Evolutionary conservation across 2,888 invertebrate genomes (phyloP).

Genomic region (Pherbina coryleti): DNA sequence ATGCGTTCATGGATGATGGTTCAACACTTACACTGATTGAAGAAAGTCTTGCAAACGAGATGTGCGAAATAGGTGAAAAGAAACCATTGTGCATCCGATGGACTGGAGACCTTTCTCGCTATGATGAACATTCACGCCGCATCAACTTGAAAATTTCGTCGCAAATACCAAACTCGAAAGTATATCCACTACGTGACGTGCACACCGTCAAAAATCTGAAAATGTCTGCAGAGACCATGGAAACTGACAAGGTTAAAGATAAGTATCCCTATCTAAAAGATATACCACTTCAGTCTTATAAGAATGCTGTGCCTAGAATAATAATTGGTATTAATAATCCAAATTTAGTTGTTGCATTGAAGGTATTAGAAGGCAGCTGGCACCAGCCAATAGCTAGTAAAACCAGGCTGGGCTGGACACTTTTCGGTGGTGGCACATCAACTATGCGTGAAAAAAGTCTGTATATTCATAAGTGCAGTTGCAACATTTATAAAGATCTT

Average conservation of each 20-base stretch:
- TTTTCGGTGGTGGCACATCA: background rate
- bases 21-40: constrained; percentile 37
- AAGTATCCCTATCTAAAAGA: constrained; percentile 34
- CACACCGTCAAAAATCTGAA: constrained; percentile 20
- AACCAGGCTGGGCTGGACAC: background rate
- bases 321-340: constrained; percentile 39
- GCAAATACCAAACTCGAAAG: background rate
- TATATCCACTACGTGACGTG: background rate
- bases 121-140: constrained; percentile 1
- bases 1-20: constrained; percentile 30
- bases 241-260: constrained; percentile 12
- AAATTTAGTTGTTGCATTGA: constrained; percentile 27
- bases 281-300: constrained; percentile 25
- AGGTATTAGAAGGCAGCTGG: constrained; percentile 36
- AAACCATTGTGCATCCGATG: constrained; percentile 30
- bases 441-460: background rate
- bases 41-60: constrained; percentile 21
- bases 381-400: constrained; percentile 8
- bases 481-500: background rate
- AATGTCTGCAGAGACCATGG: constrained; percentile 16
- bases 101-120: constrained; percentile 32
- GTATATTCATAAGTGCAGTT: background rate
- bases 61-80: background rate
- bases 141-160: constrained; percentile 32
- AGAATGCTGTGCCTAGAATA: constrained; percentile 27